phyloP scores from a whole-genome alignment of 2,888 invertebrate genomes.

The Mechanitis messenoides region DNA sequence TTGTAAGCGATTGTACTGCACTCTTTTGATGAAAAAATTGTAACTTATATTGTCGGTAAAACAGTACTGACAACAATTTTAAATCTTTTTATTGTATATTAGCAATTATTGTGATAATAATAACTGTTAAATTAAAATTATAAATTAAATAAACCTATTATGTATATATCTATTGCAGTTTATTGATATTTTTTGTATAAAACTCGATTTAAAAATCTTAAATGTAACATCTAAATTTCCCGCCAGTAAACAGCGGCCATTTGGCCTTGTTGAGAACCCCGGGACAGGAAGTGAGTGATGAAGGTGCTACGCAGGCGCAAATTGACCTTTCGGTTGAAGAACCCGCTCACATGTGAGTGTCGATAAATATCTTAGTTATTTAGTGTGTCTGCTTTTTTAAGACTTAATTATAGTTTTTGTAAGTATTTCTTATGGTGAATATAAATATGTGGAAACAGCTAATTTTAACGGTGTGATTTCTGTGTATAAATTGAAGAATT shows the following conservation, averaged over 20 bases:
- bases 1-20: constrained; percentile 24
- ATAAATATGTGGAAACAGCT: constrained; percentile 58
- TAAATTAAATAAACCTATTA: neutral
- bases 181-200: too few species aligned
- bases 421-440: constrained; percentile 71
- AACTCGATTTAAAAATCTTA: neutral
- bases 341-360: constrained; percentile 95
- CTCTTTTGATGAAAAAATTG: constrained; percentile 22
- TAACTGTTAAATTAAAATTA: neutral
- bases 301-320: constrained; percentile 83
- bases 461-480: constrained; percentile 56
- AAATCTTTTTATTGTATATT: neutral
- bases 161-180: too few species aligned
- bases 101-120: neutral
- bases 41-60: constrained; percentile 30
- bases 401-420: constrained; percentile 66
- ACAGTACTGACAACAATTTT: constrained; percentile 24
- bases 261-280: constrained; percentile 71
- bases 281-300: constrained; percentile 74
- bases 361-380: constrained; percentile 77
- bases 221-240: constrained; percentile 43
- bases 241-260: constrained; percentile 55
- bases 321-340: constrained; percentile 88
- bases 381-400: constrained; percentile 64
- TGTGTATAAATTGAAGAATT: constrained; percentile 62